Evolutionary conservation across 2,797 vertebrate species (phyloP).

Genomic region (Spinus pinus): DNA sequence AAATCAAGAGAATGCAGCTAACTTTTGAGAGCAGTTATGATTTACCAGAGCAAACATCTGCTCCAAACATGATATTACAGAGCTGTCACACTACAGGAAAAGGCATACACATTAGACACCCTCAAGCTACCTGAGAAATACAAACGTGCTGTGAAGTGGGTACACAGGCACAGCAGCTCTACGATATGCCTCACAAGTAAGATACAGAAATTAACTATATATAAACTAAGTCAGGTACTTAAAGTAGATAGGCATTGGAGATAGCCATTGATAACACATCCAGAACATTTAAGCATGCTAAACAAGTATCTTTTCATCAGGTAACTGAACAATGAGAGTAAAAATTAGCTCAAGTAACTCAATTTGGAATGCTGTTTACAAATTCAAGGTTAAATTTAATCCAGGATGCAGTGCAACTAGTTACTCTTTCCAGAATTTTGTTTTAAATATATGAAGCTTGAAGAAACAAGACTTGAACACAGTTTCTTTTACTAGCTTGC

Average conservation of each 20-base stretch:
- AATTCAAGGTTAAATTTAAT: not conserved
- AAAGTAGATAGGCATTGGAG: not conserved
- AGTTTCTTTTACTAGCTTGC: not conserved
- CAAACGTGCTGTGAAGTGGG: not conserved
- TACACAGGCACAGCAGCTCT: not conserved
- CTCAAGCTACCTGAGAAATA: not conserved
- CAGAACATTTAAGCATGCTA: not conserved
- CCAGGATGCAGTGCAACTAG: not conserved
- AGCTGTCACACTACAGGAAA: not conserved
- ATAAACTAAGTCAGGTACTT: not conserved
- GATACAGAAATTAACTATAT: not conserved
- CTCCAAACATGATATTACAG: not conserved
- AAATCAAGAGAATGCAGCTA: not conserved
- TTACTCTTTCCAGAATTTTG: not conserved
- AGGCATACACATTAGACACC: not conserved
- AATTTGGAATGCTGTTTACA: not conserved
- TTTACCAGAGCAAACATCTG: not conserved
- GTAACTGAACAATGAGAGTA: not conserved
- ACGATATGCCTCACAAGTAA: accelerated
- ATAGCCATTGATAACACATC: not conserved
- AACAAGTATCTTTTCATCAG: not conserved
- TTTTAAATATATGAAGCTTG: not conserved
- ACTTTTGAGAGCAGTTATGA: not conserved
- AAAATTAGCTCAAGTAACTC: not conserved
- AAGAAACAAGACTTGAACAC: not conserved